Percentiles rank a stretch among this genome's conserved stretches.
phyloP scores from a whole-genome alignment of 2,888 invertebrate genomes.

The Hirtodrosophila duncani region DNA sequence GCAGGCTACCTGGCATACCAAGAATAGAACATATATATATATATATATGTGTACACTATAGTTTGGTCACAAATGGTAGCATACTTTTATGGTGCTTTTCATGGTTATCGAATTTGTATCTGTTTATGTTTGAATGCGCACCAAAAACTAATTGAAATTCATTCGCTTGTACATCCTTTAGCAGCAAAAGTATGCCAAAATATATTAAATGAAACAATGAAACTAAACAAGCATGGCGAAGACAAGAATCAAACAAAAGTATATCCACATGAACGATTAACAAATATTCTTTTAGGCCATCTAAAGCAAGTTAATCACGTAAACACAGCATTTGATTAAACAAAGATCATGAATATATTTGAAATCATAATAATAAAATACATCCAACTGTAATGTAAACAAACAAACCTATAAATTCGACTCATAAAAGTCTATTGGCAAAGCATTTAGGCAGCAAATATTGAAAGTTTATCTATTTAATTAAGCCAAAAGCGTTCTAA shows the following conservation, averaged over 20 bases:
- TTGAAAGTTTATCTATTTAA: too few species aligned
- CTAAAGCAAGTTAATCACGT: constrained; percentile 22
- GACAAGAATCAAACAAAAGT: neutral
- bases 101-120: constrained; percentile 1
- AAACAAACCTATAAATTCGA: constrained; percentile 70
- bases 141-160: constrained; percentile 26
- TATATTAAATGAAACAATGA: constrained; percentile 11
- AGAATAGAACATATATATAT: too few species aligned
- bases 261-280: constrained; percentile 1
- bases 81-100: too few species aligned
- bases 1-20: too few species aligned
- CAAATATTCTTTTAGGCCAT: constrained; percentile 12
- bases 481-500: too few species aligned
- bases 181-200: constrained; percentile 13
- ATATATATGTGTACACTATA: too few species aligned
- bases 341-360: constrained; percentile 29
- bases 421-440: constrained; percentile 61
- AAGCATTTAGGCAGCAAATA: too few species aligned
- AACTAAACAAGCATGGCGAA: neutral
- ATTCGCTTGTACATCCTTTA: constrained; percentile 15
- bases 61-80: neutral
- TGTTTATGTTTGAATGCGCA: constrained; percentile 11
- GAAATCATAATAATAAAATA: constrained; percentile 35
- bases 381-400: constrained; percentile 61
- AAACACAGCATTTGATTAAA: too few species aligned